Base-by-base conservation (phyloP, 1,140 invertebrate species). In the Apis dorsata region DNA sequence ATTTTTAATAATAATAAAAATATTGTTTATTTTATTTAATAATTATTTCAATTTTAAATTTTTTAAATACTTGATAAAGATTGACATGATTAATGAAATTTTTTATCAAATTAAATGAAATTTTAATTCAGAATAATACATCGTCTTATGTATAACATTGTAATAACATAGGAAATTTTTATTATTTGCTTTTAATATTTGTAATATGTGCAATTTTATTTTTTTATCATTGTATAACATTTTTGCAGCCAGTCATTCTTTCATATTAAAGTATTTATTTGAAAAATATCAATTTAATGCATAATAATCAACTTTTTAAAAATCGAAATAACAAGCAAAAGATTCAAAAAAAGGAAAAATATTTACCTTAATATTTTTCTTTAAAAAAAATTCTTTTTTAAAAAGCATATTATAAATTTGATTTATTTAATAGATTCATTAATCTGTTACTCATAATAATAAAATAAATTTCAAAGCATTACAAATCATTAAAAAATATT, bases 161-260 rank as follows among this genome's bases (percentile, higher is more conserved):
- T 15, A 28, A 62, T 21, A 34, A 81, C 44, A 79, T 57, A 59
- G 5, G 72, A n/a, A 75, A 68, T 53, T 63, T 68, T 73, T 87
- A 84, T 75, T 63, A 62, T 76, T 74, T 79, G 13, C 65, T 63
- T 59, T 55, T 63, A 28, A 17, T 83, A 83, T 84, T 81, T 86
- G 73, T 78, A 84, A 13, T 79, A 86, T 55, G 49, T 73, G 84
- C 66, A 81, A 21, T 68, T 79, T 59, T n/a, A 51, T 78, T 80
- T 57, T 24, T 65, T 69, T 70, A 49, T 57, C 21, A 2, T 72
- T 71, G 19, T 13, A 51, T 60, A 57, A 55, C 24, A 44, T 21
- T 62, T 74, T 66, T 59, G 59, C 78, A 81, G 65, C 70, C 53
- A 84, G 65, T 53, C 77, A 68, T 28, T 84, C 24, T 59, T 77